Percentiles rank a stretch among this genome's conserved stretches.
phyloP scores from a whole-genome alignment of 2,113 vertebrate genomes.

The Tragelaphus scriptus region DNA sequence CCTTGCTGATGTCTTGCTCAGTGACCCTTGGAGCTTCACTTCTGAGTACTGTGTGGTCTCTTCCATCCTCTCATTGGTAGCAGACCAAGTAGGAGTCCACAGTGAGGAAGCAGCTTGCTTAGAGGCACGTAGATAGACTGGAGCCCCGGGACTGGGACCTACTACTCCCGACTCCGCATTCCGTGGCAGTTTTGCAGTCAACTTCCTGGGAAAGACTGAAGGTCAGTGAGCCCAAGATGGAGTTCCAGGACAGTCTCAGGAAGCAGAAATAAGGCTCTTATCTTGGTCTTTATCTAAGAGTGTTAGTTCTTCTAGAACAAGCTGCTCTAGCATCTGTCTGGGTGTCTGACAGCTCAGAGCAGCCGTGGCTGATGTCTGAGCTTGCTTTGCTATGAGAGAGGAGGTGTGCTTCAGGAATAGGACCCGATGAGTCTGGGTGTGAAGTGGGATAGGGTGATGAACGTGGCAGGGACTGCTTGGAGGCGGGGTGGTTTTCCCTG shows the following conservation, averaged over 20 bases:
- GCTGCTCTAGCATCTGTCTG: background rate
- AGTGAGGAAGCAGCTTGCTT: background rate
- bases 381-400: background rate
- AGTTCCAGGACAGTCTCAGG: background rate
- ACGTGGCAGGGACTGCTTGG: background rate
- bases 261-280: background rate
- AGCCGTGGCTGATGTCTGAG: background rate
- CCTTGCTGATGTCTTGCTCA: background rate
- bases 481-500: background rate
- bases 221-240: background rate
- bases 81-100: background rate
- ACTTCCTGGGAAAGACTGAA: background rate
- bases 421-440: background rate
- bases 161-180: rapidly evolving
- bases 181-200: background rate
- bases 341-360: background rate
- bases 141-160: background rate
- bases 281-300: background rate
- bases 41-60: background rate
- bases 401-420: background rate
- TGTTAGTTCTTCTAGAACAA: background rate
- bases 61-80: background rate
- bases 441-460: background rate
- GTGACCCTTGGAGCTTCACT: background rate
- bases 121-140: background rate